Conservation (phyloP, 2,888 invertebrate genomes). For the Drosophila peninsularis region DNA sequence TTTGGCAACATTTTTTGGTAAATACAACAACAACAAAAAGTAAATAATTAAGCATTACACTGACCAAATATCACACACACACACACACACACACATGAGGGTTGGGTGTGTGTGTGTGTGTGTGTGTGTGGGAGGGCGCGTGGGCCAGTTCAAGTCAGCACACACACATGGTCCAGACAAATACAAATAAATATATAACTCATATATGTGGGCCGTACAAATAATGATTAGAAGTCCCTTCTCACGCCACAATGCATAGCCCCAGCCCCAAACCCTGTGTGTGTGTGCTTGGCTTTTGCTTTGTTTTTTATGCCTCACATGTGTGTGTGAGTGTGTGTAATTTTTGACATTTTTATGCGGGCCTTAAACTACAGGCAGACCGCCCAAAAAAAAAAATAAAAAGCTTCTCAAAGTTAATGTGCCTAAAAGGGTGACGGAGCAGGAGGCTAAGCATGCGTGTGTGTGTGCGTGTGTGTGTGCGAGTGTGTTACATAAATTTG, state of each 20-base stretch:
- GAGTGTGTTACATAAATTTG: constrained; percentile 67
- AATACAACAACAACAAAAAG: constrained; percentile 57
- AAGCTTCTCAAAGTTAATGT: constrained; percentile 64
- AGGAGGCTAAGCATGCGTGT: constrained; percentile 34
- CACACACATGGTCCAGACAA: constrained; percentile 65
- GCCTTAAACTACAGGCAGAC: constrained; percentile 60
- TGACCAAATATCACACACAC: constrained; percentile 71
- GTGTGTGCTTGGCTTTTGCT: constrained; percentile 56
- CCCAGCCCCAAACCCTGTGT: constrained; percentile 6
- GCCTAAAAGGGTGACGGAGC: constrained; percentile 43
- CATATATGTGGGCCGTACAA: constrained; percentile 68
- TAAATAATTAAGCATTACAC: constrained; percentile 80
- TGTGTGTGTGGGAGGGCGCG: not conserved
- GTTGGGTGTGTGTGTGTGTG: not conserved
- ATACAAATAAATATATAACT: constrained; percentile 73
- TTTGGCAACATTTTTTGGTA: constrained; percentile 49
- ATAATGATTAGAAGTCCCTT: constrained; percentile 78
- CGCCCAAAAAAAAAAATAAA: constrained; percentile 33
- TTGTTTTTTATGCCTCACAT: constrained; percentile 28
- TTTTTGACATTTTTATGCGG: constrained; percentile 81
- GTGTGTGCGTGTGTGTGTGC: constrained; percentile 16
- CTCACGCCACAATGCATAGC: constrained; percentile 18
- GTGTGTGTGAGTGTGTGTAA: constrained; percentile 58
- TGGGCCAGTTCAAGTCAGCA: constrained; percentile 35
- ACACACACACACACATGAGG: constrained; percentile 30